phyloP scores from a whole-genome alignment of 1,140 invertebrate genomes.

The Mylabris phalerata region DNA sequence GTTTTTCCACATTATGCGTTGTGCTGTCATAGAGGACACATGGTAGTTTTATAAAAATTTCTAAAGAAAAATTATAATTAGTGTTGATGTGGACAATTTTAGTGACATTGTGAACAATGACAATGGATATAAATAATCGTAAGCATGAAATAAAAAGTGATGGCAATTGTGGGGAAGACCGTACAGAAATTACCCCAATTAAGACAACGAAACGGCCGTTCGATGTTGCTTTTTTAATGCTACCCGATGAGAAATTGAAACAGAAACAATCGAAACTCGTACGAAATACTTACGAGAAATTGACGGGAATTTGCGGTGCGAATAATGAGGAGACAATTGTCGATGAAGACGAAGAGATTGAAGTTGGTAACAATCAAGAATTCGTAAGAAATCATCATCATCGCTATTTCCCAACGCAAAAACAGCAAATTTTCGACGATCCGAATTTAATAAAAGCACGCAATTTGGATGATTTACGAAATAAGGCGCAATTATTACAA shows the following conservation, averaged over 20 bases:
- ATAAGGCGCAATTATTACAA: constrained; percentile 3
- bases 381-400: constrained; percentile 19
- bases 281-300: constrained; percentile 24
- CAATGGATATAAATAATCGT: constrained; percentile 33
- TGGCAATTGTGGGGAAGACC: constrained; percentile 22
- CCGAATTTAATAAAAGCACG: constrained; percentile 49
- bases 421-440: constrained; percentile 54
- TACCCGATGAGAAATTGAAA: constrained; percentile 71
- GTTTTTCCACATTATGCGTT: constrained; percentile 40
- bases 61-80: background rate
- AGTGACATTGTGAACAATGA: constrained; percentile 18
- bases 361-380: constrained; percentile 46
- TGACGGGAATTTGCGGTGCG: constrained; percentile 34
- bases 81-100: background rate
- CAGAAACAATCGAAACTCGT: constrained; percentile 50
- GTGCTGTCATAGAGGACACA: constrained; percentile 19
- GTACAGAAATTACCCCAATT: constrained; percentile 25
- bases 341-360: constrained; percentile 43
- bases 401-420: constrained; percentile 40
- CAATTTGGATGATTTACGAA: constrained; percentile 38
- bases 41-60: background rate
- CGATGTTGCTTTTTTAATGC: constrained; percentile 81
- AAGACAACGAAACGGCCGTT: constrained; percentile 64
- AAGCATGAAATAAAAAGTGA: constrained; percentile 35
- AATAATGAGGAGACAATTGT: constrained; percentile 14